phyloP scores from a whole-genome alignment of 2,797 vertebrate species.

The Scleropages formosus region DNA sequence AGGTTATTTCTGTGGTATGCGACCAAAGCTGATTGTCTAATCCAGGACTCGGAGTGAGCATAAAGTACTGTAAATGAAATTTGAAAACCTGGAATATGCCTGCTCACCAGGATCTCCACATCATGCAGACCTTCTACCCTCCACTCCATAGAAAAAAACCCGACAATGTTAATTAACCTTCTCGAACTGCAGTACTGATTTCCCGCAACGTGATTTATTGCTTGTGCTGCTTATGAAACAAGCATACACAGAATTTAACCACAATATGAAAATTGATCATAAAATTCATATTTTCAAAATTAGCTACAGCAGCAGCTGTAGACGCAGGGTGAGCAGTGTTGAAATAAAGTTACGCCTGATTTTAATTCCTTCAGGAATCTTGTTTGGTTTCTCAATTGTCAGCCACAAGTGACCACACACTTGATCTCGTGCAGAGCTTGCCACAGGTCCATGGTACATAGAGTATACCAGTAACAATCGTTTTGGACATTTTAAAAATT shows the following conservation, averaged over 20 bases:
- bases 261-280: slow-evolving; percentile 11
- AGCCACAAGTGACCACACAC: too few relatives aligned
- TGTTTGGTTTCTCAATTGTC: neutral
- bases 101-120: neutral
- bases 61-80: too few relatives aligned
- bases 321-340: neutral
- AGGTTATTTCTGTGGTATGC: too few relatives aligned
- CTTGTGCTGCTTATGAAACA: neutral
- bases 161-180: too few relatives aligned
- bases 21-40: too few relatives aligned
- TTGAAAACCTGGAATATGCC: too few relatives aligned
- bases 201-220: neutral
- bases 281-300: neutral
- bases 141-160: too few relatives aligned
- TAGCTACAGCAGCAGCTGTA: neutral
- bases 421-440: too few relatives aligned
- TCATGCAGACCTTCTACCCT: neutral
- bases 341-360: slow-evolving; percentile 14
- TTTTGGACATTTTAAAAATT: too few relatives aligned
- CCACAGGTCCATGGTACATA: too few relatives aligned
- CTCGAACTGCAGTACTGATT: neutral
- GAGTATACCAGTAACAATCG: too few relatives aligned
- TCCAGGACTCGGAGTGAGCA: too few relatives aligned
- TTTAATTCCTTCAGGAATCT: neutral
- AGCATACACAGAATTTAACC: neutral